Evolutionary conservation across 2,888 invertebrate genomes (phyloP), one percentile per base, ranked within the genome.

Genomic region (Leucophenga montana): DNA sequence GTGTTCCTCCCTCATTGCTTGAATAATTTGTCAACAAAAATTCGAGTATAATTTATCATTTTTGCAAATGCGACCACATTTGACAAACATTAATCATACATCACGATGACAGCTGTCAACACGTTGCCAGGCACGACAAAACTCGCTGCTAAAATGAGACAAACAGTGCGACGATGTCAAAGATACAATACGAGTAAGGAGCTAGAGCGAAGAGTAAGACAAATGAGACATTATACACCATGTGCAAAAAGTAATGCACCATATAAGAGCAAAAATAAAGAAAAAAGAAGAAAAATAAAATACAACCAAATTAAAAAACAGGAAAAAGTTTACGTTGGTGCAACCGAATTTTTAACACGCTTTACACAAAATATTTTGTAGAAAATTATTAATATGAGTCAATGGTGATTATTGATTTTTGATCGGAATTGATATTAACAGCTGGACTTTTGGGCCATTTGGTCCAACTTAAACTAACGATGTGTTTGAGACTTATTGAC

Each of bases 11-110:
- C 3, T 11, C 39, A 39, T 39, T 5, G 5, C 57, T 22, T 27
- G 14, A 6, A 57, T 56, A 67, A 67, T 67, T 67, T 67, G 67
- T 67, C 67, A 67, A 57, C 59, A 46, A 56, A 66, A 66, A 57
- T 67, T 67, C 59, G 14, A 53, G 53, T 11, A 72, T 77, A 78
- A 80, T 82, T 78, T 78, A 81, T 81, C 81, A 80, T 74, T 77
- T 77, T 73, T 73, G 71, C 71, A 73, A 71, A 78, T 74, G 71
- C 77, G 76, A 78, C 73, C 76, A 75, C 76, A 79, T 75, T 83
- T 84, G 82, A 76, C 75, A 78, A 75, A 74, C 85, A 86, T 86
- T 85, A 85, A 83, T 86, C 85, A 86, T 85, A 78, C 74, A 78
- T 79, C 73, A 78, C 73, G 77, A 76, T 84, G 83, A 82, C 83